Evolutionary conservation across 1,140 invertebrate species (phyloP), one percentile per base, ranked within the genome.

Genomic region (Leptopilina boulardi): DNA sequence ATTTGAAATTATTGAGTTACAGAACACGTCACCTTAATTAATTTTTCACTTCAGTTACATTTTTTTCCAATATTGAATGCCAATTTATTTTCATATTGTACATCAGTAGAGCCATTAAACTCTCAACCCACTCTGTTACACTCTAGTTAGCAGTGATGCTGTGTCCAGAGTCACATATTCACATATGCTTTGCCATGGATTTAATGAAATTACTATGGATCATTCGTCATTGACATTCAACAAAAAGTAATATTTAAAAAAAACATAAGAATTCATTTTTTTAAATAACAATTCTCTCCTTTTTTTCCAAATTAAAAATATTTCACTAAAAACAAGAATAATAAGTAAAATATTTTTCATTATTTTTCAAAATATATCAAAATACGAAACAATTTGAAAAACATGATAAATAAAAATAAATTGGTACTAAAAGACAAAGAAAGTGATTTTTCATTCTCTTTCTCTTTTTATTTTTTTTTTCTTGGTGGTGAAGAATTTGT

Each of bases 141-240:
- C 59, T 66, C 59, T 66, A 66, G 59, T 66, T 66, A 66, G 59
- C 59, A 66, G 59, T 38, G 34, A 66, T 34, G 59, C 59, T 30
- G 5, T 66, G 59, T 66, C 26, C 59, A 66, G 59, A 30, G 59
- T 66, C 59, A 66, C 21, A n/a, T 26, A 66, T 66, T 66, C 23
- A 5, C 26, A n/a, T n/a, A 30, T 66, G 59, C 59, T 66, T 66
- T 66, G 8, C 21, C 56, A 66, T 30, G 59, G 26, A n/a, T 26
- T 6, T 66, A 66, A 66, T 66, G 23, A 30, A 66, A 66, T 66
- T 66, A 30, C 26, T 66, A 66, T 66, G 26, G 59, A 30, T 66
- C 59, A 30, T 23, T 59, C 4, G 11, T 23, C 56, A 59, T 66
- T 0, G 13, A 30, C 15, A 66, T 66, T 11, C 13, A 66, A 26